Evolutionary conservation across 2,888 invertebrate species (phyloP).

Genomic region (Machimus rusticus): DNA sequence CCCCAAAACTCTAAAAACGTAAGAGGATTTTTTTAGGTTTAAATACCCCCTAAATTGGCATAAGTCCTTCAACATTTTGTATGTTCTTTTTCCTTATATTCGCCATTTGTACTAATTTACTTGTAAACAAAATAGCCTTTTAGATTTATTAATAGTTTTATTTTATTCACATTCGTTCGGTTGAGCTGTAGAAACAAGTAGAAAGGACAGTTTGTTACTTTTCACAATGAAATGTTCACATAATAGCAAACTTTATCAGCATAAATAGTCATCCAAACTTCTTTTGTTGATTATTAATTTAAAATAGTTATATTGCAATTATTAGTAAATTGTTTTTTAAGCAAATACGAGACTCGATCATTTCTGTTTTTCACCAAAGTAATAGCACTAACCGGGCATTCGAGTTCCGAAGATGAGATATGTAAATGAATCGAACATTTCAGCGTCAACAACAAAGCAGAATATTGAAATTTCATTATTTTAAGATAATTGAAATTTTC

Average conservation of each 20-base stretch:
- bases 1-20: constrained; percentile 1
- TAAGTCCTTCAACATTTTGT: neutral
- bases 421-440: constrained; percentile 25
- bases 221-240: constrained; percentile 15
- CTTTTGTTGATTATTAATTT: neutral
- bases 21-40: constrained; percentile 23
- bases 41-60: neutral
- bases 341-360: neutral
- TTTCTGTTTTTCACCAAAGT: constrained; percentile 26
- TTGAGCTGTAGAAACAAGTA: neutral
- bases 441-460: neutral
- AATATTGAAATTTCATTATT: constrained; percentile 25
- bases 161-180: constrained; percentile 18
- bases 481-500: constrained; percentile 32
- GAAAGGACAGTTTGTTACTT: neutral
- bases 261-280: neutral
- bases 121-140: neutral
- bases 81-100: neutral
- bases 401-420: neutral
- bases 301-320: neutral
- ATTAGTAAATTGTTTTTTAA: neutral
- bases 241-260: neutral
- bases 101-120: neutral
- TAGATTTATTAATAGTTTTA: neutral
- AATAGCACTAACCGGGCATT: constrained; percentile 8